These are phyloP conservation scores for Saturnia japonica DNA, from an alignment of 2,888 invertebrate genomes.

Conservation along the genomic window DNA sequence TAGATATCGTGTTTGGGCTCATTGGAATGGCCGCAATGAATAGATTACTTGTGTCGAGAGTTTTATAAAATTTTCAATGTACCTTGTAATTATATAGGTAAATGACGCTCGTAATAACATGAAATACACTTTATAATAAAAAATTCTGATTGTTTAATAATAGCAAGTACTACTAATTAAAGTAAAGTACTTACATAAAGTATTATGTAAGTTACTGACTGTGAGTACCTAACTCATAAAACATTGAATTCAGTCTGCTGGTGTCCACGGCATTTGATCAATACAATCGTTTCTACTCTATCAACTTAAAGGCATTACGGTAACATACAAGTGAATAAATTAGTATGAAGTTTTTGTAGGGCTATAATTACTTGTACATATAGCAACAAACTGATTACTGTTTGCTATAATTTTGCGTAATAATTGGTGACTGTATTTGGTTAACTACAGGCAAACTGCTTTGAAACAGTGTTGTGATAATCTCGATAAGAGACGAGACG, in stretches of 20 bases:
- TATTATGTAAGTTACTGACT: too few relatives aligned
- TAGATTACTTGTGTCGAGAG: too few relatives aligned
- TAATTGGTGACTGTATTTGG: background rate
- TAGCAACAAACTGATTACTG: background rate
- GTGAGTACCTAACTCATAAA: too few relatives aligned
- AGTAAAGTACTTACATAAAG: too few relatives aligned
- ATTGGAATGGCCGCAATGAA: too few relatives aligned
- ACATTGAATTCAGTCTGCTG: background rate
- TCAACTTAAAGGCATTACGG: background rate
- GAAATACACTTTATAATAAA: background rate
- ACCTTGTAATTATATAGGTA: too few relatives aligned
- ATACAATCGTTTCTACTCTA: background rate
- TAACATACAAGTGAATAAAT: background rate
- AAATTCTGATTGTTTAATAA: background rate
- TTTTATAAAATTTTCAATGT: too few relatives aligned
- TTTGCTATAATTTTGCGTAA: background rate
- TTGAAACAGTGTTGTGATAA: too few relatives aligned
- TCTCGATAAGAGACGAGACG: too few relatives aligned
- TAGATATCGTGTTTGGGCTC: too few relatives aligned
- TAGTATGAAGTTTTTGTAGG: background rate
- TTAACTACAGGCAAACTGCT: too few relatives aligned
- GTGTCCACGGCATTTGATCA: background rate
- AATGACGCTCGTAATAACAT: too few relatives aligned
- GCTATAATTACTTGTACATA: background rate
- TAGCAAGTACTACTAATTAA: background rate